Evolutionary conservation across 2,113 vertebrate species (phyloP), one percentile per base, ranked within the genome.

Genomic region (Embiotoca jacksoni): DNA sequence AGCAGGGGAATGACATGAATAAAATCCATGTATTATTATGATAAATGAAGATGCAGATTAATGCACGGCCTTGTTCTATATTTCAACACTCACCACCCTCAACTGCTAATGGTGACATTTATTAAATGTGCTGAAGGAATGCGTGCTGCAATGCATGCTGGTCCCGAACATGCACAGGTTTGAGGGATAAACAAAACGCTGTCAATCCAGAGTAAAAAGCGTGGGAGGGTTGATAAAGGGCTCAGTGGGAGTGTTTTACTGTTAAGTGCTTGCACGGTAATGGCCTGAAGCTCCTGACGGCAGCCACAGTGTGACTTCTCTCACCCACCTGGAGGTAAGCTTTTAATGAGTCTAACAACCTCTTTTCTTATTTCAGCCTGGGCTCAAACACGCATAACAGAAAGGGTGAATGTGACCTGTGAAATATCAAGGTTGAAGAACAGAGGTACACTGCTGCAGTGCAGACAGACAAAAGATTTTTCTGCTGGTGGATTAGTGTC

Each of bases 261-360:
- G 76, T 62, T 83, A 70, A 80, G 74, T 79, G 70, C 60, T 66
- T 41, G 61, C 68, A 79, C 62, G 33, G 33, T 86, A 82, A 88
- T 88, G 64, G 54, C 57, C 47, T 71, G 31, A 2, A 60, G 75
- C 57, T 63, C 44, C 60, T 35, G 31, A 49, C 77, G 64, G 67
- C 81, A 78, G 78, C 56, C 16, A 41, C 66, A 13, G 39, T 15
- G 39, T 74, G 83, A 88, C 78, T 74, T 36, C 41, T 69, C 56
- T 90, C 78, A 72, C 72, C 65, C 79, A 58, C 80, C 84, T 84
- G 11, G 47, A 77, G 81, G 82, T 66, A 41, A 70, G 72, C 31
- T 85, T 91, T 89, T 88, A 92, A 92, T 82, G 84, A 89, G 72
- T 41, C 65, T 2, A 56, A 74, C 74, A 57, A 23, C 15, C 31